These are phyloP conservation scores for Boloria selene DNA, from an alignment of 2,888 invertebrate species.

Conservation along the genomic window DNA sequence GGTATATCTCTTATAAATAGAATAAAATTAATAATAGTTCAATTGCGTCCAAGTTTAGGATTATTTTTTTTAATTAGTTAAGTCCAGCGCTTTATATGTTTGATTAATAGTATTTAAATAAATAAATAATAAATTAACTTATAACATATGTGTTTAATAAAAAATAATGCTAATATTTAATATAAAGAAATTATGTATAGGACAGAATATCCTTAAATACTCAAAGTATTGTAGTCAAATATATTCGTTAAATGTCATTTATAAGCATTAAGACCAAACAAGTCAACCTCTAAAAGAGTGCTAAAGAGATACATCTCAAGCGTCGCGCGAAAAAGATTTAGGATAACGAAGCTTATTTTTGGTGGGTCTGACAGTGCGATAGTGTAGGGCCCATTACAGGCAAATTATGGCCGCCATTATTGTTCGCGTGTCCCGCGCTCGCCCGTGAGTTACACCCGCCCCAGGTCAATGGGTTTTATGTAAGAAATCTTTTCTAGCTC, in stretches of 20 bases:
- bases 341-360: slow-evolving; percentile 71
- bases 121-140: too few relatives aligned
- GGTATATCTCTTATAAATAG: too few relatives aligned
- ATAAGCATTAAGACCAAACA: neutral
- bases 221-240: neutral
- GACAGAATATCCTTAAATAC: too few relatives aligned
- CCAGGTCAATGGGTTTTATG: slow-evolving; percentile 75
- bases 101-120: too few relatives aligned
- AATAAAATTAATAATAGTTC: too few relatives aligned
- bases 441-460: slow-evolving; percentile 69
- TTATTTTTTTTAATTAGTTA: too few relatives aligned
- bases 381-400: slow-evolving; percentile 80
- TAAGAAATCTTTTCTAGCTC: slow-evolving; percentile 63
- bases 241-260: neutral
- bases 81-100: too few relatives aligned
- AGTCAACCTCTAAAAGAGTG: slow-evolving; percentile 19
- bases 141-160: too few relatives aligned
- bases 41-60: too few relatives aligned
- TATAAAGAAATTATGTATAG: too few relatives aligned
- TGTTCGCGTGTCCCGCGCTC: slow-evolving; percentile 73
- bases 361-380: slow-evolving; percentile 77
- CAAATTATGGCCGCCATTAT: slow-evolving; percentile 78
- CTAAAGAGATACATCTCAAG: slow-evolving; percentile 53
- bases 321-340: slow-evolving; percentile 50
- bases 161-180: too few relatives aligned